Percentiles rank a stretch among this genome's conserved stretches.
phyloP scores from a whole-genome alignment of 1,140 invertebrate species.

The Apis mellifera region Amel_HAv3.1 CM009943.2:5477001-5477500 shows the following conservation, averaged over 20 bases:
- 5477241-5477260: slow-evolving; percentile 57
- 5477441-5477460: slow-evolving; percentile 25
- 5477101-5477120: slow-evolving; percentile 37
- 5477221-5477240: slow-evolving; percentile 64
- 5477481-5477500: background rate
- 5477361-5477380: slow-evolving; percentile 46
- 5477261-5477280: slow-evolving; percentile 73
- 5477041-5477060: slow-evolving; percentile 24
- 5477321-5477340: slow-evolving; percentile 72
- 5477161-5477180: slow-evolving; percentile 3
- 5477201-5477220: slow-evolving; percentile 50
- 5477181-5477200: slow-evolving; percentile 11
- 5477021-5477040: slow-evolving; percentile 28
- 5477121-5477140: slow-evolving; percentile 52
- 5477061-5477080: too few relatives aligned
- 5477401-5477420: background rate
- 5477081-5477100: slow-evolving; percentile 4
- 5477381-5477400: slow-evolving; percentile 36
- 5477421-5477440: slow-evolving; percentile 16
- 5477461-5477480: background rate
- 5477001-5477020: slow-evolving; percentile 62
- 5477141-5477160: slow-evolving; percentile 35
- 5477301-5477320: slow-evolving; percentile 63
- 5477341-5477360: slow-evolving; percentile 25
- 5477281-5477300: slow-evolving; percentile 72